Evolutionary conservation across 2,797 vertebrate species (phyloP).

Genomic region (Pangasius mekongensis): DNA sequence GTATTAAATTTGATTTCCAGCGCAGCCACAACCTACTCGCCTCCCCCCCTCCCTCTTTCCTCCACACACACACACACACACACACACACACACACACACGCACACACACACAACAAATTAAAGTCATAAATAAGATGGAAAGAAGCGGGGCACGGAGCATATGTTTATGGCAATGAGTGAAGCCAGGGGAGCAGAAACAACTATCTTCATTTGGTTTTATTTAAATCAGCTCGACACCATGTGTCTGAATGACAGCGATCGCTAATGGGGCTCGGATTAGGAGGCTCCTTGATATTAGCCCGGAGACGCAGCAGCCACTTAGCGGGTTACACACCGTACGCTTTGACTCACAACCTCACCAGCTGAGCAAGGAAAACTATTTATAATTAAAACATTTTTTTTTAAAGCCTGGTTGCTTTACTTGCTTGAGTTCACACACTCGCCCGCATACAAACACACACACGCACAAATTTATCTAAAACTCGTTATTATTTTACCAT

Average conservation of each 20-base stretch:
- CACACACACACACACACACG: conserved; percentile 66
- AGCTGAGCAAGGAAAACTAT: conserved; percentile 25
- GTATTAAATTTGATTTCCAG: conserved; percentile 99
- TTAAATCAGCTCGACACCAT: conserved; percentile 99
- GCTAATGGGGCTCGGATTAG: conserved; percentile 96
- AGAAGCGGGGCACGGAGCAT: conserved; percentile 98
- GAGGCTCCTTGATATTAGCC: conserved; percentile 90
- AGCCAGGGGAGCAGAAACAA: conserved; percentile 99
- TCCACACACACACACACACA: neutral
- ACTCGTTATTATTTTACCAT: neutral
- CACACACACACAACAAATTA: conserved; percentile 98
- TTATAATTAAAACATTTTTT: neutral
- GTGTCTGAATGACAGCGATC: conserved; percentile 99
- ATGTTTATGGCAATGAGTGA: conserved; percentile 99
- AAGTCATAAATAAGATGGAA: conserved; percentile 99
- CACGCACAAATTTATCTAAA: neutral
- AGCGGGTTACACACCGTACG: conserved; percentile 60
- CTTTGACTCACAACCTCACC: conserved; percentile 40
- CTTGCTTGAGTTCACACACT: neutral
- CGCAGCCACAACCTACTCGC: conserved; percentile 68
- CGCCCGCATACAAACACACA: neutral
- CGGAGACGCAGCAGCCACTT: conserved; percentile 85
- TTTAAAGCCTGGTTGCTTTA: neutral
- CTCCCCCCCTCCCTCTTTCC: neutral
- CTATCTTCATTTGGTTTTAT: conserved; percentile 99